phyloP scores from a whole-genome alignment of 1,140 invertebrate species.

The Microplitis mediator region DNA sequence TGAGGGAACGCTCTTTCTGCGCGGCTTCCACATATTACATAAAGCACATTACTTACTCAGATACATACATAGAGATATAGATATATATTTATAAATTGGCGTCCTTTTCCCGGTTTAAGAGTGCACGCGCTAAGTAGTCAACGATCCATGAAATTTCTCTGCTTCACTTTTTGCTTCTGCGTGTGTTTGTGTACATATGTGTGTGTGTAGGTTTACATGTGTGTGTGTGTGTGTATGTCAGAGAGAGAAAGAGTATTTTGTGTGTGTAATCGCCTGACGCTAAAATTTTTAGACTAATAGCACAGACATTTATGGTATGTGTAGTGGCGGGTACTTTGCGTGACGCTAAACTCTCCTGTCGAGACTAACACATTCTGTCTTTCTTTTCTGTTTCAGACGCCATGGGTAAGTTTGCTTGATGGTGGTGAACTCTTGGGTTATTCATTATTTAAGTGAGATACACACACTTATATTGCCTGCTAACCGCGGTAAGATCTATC shows the following conservation, averaged over 20 bases:
- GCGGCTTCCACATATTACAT: constrained; percentile 50
- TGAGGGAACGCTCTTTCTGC: constrained; percentile 37
- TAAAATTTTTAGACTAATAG: constrained; percentile 15
- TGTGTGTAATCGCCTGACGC: not conserved
- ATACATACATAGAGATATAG: too few species aligned
- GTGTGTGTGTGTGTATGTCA: not conserved
- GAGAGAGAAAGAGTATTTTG: not conserved
- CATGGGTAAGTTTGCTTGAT: constrained; percentile 56
- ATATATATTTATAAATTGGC: not conserved
- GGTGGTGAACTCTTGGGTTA: constrained; percentile 13
- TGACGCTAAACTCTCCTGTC: constrained; percentile 13
- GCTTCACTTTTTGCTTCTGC: not conserved
- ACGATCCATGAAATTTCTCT: constrained; percentile 27
- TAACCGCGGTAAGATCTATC: constrained; percentile 14
- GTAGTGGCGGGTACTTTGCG: not conserved
- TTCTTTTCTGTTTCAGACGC: constrained; percentile 60
- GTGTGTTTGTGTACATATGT: not conserved
- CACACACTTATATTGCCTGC: not conserved
- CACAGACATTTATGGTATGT: not conserved
- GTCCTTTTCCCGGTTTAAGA: constrained; percentile 1
- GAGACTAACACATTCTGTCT: constrained; percentile 30
- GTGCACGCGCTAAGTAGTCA: constrained; percentile 27
- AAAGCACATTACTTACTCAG: constrained; percentile 31
- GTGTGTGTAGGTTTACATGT: not conserved
- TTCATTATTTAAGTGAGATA: constrained; percentile 3